Base-by-base conservation (phyloP, 2,888 invertebrate genomes). In the Hartigia nigra region DNA sequence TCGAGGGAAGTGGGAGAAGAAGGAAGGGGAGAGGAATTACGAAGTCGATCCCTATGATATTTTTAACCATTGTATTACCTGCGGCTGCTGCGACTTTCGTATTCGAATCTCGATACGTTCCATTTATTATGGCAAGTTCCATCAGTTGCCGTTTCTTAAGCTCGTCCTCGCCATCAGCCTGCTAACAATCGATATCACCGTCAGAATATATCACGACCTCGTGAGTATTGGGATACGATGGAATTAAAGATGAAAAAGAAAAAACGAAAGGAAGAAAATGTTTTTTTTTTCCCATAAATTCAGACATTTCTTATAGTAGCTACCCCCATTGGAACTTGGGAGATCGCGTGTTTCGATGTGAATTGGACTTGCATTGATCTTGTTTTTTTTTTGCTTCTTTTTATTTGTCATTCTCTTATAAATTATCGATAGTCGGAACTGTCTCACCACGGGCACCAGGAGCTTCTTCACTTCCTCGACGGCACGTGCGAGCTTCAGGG, bases 81-180 rank as follows among this genome's bases (percentile, higher is more conserved):
- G 96, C 95, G 87, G 95, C 95, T 90, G 96, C 95, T 86, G 96
- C 95, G 87, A 96, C 96, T 93, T 97, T 98, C 87, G 96, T 94
- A 92, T 97, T 97, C 81, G 98, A 98, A 92, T 99, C 98, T 92
- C 99, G 95, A 94, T 99, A 99, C 78, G 99, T 99, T 92, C 99
- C 99, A 92, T 99, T 99, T 92, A 99, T 99, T 90, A 99, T 99
- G 90, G 99, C 99, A 92, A 99, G 94, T 93, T 99, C 99, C 99
- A 99, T 99, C 89, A 99, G 94, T 93, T 99, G 99, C 92, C 99
- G 96, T 93, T 99, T 99, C 95, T 99, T 99, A 91, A 99, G 94
- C 92, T 99, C 99, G 93, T 99, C 99, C 94, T 99, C 99, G 83
- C 99, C 99, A 92, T 99, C 99, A 82, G 99, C 98, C 98, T 99